These are phyloP conservation scores for Callorhinus ursinus DNA, from an alignment of 2,113 vertebrate genomes.

Conservation along the genomic window DNA sequence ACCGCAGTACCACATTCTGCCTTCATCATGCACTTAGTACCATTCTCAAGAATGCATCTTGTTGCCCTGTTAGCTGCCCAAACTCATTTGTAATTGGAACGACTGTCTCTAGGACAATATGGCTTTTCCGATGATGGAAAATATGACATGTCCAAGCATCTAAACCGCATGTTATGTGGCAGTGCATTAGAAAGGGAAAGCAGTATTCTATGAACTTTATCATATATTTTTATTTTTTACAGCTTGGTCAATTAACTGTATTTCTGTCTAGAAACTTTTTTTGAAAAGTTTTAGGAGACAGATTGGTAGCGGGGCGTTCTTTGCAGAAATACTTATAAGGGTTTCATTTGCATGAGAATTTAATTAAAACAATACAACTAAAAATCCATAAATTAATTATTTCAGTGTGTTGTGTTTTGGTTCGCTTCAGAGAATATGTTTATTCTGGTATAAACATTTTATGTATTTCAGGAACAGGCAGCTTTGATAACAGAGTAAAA, in stretches of 20 bases:
- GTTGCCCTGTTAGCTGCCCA: not conserved
- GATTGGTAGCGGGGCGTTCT: not conserved
- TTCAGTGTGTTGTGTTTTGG: constrained; percentile 25
- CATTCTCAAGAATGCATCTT: not conserved
- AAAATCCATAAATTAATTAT: constrained; percentile 25
- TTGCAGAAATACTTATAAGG: not conserved
- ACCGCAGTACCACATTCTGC: not conserved
- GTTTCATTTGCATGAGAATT: constrained; percentile 32
- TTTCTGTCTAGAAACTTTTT: constrained; percentile 21
- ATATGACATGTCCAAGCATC: not conserved
- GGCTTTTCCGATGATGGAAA: constrained; percentile 6
- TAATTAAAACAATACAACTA: not conserved
- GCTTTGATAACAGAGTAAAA: constrained; percentile 21
- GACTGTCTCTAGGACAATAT: not conserved
- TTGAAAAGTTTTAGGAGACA: not conserved
- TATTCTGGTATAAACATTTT: constrained; percentile 35
- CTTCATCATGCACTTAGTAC: not conserved
- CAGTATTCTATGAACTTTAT: not conserved
- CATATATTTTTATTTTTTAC: not conserved
- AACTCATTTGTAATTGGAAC: not conserved
- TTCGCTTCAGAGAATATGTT: constrained; percentile 15
- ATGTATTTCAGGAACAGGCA: constrained; percentile 18
- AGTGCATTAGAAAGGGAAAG: not conserved
- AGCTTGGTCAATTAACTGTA: not conserved
- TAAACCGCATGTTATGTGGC: not conserved